Base-by-base conservation (phyloP, 2,113 vertebrate genomes). In the Coracopsis vasa region DNA sequence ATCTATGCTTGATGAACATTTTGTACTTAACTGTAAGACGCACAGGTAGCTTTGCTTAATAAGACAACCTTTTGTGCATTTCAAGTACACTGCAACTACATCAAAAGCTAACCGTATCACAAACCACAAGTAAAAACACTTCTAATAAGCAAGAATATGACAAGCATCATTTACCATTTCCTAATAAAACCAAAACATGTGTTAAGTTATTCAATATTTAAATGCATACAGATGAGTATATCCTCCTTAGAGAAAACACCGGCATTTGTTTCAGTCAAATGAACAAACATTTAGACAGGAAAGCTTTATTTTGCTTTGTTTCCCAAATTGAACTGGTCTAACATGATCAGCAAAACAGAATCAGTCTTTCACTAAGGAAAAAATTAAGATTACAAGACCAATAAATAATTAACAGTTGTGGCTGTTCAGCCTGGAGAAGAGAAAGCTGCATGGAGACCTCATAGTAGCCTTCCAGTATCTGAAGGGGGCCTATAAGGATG, bases 241-340 rank as follows among this genome's bases (percentile, higher is more conserved):
- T 51, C 48, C 62, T 90, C 48, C 41, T 51, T 9, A 45, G 24
- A 95, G 58, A 41, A 92, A 94, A 88, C 35, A 75, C 42, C 20
- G 39, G 79, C 58, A 51, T 92, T 90, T 86, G 53, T 80, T 96
- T 93, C 86, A 86, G 44, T 53, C 58, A 80, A 88, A 88, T 82
- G 71, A 95, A 80, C 48, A 92, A 77, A 92, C 25, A 80, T 90
- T 95, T 88, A 70, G 67, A 93, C 71, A 92, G 39, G 7, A 92
- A 92, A 84, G 74, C 27, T 90, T 65, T 56, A 17, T 13, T 80
- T 60, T 79, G 42, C 21, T 90, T 93, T 86, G 25, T 53, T 94
- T 83, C 67, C 48, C 31, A 69, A 82, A 75, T 0, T 53, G 23
- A 89, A 92, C 28, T 81, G 7, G 69, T 78, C 86, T 89, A 96